Base-by-base conservation (phyloP, 1,140 invertebrate species). In the Anoplolepis gracilipes region DNA sequence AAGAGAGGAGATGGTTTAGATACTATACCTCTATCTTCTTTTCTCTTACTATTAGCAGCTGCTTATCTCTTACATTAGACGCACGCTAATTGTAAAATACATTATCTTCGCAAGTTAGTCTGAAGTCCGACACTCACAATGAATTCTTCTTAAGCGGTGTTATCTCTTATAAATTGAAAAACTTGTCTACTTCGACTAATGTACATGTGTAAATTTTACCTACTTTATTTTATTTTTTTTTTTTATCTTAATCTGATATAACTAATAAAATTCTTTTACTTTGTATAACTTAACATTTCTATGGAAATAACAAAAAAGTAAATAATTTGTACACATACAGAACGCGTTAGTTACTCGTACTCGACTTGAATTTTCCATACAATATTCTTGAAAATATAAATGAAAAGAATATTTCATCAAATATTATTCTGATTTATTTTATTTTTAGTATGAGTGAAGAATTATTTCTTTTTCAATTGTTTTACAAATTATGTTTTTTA, bases 1-100 rank as follows among this genome's bases (percentile, higher is more conserved):
- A 46, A 33, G 33, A 65, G 64, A 42, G 42, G 42, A 19, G 46
- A 57, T 25, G 46, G 25, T 59, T 30, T 42, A 19, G 57, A 46
- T 46, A 46, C 30, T n/a, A 46, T 46, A 19, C 77, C 64, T 59
- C 28, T 59, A n/a, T n/a, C 28, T 69, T 42, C n/a, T 70, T 70
- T 59, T 30, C 42, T 55, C 39, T 22, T 33, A 36, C 33, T 13
- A 11, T 46, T 67, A 11, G 25, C 30, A 70, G 53, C 49, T 70
- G 53, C 49, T 70, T 81, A 57, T 81, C 49, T 78, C 65, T 53
- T 67, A 49, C 42, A 25, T 69, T 55, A 67, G 33, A 55, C 8
- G 5, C 25, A 11, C 13, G 76, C 16, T 39, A 79, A 22, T 69
- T 69, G 16, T 6, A 22, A 2, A 67, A 69, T 46, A 22, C 33